Evolutionary conservation across 2,888 invertebrate species (phyloP), one percentile per base, ranked within the genome.

Genomic region (Barypeithes pellucidus): DNA sequence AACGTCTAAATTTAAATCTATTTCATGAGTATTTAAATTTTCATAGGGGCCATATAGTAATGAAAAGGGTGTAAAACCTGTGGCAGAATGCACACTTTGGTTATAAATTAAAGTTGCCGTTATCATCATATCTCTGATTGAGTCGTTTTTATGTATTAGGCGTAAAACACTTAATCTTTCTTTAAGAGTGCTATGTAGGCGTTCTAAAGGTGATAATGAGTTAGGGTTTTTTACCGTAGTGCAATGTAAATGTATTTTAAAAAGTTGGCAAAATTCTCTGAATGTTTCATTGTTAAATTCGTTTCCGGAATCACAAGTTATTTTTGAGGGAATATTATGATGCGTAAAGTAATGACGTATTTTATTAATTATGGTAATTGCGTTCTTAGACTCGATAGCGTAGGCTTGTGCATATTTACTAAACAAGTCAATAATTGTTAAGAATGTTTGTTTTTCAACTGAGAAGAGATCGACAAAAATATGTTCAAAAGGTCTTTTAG

Each of bases 291-390:
- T n/a, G n/a, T n/a, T n/a, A n/a, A n/a, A n/a, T n/a, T n/a, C n/a
- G n/a, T n/a, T n/a, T n/a, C 45, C 69, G 22, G 2, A 8, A 39
- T 69, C 61, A n/a, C 18, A 1, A n/a, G 20, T 24, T 5, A 69
- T 69, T 24, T 45, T 29, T 12, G 2, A 9, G 5, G 47, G 69
- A 3, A 11, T 16, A 22, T 69, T 47, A 41, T 65, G 61, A 33
- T 69, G 69, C 5, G 69, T 18, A 18, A 69, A 29, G 16, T 47
- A 69, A 36, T 69, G 60, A 3, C 61, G 12, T n/a, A 69, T 12
- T 69, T 69, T 69, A 33, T 50, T 69, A 4, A 69, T n/a, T 22
- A 69, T 18, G 1, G 36, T 33, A 11, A 52, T 33, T 16, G 50
- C 24, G n/a, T 39, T 50, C 52, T 65, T 50, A 0, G 2, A 2